Base-by-base conservation (phyloP, 2,888 invertebrate genomes). In the Nomada fabriciana region DNA sequence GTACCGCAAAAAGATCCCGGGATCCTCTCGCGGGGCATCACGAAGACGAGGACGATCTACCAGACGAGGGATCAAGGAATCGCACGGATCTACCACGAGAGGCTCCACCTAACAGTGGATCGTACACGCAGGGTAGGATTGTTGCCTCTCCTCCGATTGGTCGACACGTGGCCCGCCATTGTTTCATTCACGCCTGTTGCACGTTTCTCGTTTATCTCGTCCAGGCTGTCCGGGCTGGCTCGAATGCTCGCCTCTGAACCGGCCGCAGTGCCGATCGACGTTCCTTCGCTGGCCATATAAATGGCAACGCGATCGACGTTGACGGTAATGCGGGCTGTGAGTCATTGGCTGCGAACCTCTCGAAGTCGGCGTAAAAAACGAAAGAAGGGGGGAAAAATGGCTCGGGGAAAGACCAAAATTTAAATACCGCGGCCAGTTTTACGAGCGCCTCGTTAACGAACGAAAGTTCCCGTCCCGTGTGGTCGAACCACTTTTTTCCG, bases 141-240 rank as follows among this genome's bases (percentile, higher is more conserved):
- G 80, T 82, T 68, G 63, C 59, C 86, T 83, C 79, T 80, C 69
- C 73, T 86, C 82, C 88, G 75, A 90, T 90, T 90, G 90, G 90
- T 86, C 88, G 85, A 83, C 85, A 84, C 82, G 75, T 88, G 83
- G 77, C 84, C 89, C 89, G 89, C 90, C 89, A 90, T 90, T 90
- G 90, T 90, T 90, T 90, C 87, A 90, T 89, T 90, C 88, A 85
- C 89, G 89, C 87, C 87, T 90, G 90, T 87, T 85, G 82, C 87
- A 85, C 82, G 83, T 87, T 88, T 88, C 85, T 87, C 86, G 69
- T 85, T 85, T 85, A 83, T 89, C 84, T 84, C 84, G 81, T 80
- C 63, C 88, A 75, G 82, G 73, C 76, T 69, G 67, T 71, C 53
- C 80, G 64, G 73, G 69, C 68, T 50, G 63, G 60, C 71, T 72